Base-by-base conservation (phyloP, 1,140 invertebrate species). In the Caenorhabditis tropicalis region DNA sequence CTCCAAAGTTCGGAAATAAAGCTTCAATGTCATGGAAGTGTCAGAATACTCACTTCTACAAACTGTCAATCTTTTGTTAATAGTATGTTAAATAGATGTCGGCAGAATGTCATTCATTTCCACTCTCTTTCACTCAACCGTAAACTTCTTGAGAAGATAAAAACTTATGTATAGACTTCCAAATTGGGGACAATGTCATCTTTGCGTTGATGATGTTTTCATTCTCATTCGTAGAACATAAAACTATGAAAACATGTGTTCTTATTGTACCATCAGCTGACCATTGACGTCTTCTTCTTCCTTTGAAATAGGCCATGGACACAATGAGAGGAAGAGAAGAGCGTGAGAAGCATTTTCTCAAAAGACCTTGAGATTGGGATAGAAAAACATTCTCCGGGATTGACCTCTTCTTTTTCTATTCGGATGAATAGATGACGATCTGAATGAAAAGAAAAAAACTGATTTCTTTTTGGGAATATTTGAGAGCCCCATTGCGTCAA, bases 221-320 rank as follows among this genome's bases (percentile, higher is more conserved):
- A n/a, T n/a, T n/a, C n/a, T n/a, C n/a, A n/a, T n/a, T n/a, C n/a
- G n/a, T n/a, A n/a, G n/a, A n/a, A n/a, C n/a, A n/a, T n/a, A 46
- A 6, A 29, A 65, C 31, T 65, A 15, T 16, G n/a, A 56, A 43
- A 74, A 43, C 33, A 74, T 46, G 36, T 74, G 65, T 74, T 74
- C 24, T 19, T 19, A 1, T 15, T 51, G 65, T 31, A 1, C 24
- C 58, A 31, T 43, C 36, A 74, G 65, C 65, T 74, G 65, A 74
- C 65, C 65, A 36, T 15, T 16, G 15, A n/a, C 19, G 10, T 9
- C 53, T n/a, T 56, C 29, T 24, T 65, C 16, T 65, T 19, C n/a
- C 24, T 16, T 10, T 15, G 27, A 81, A 51, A 36, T 81, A 53
- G 79, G 79, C 33, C 79, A 81, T 81, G 79, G 46, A 39, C 79